A percentile compares a stretch with the other conserved stretches of the same genome.
phyloP scores from a whole-genome alignment of 2,888 invertebrate genomes.

The Chloromyia formosa region DNA sequence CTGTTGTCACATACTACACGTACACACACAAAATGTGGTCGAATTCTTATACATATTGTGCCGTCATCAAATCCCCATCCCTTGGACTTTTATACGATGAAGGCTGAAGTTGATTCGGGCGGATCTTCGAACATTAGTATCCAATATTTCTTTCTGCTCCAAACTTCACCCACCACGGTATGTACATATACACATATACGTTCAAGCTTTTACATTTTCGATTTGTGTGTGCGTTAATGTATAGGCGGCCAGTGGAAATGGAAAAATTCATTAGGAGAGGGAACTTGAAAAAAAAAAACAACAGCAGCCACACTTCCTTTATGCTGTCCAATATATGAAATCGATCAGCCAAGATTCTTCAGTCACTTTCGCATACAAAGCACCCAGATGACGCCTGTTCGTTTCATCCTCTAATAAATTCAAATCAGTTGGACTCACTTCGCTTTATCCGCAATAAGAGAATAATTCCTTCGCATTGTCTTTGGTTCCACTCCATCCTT shows the following conservation, averaged over 20 bases:
- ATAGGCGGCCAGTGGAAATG: constrained; percentile 4
- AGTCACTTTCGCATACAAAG: neutral
- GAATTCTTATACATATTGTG: constrained; percentile 14
- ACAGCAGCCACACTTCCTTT: neutral
- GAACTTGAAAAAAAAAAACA: constrained; percentile 19
- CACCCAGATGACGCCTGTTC: too few species aligned
- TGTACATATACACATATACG: constrained; percentile 1
- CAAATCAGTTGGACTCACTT: too few species aligned
- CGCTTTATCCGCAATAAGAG: too few species aligned
- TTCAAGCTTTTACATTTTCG: constrained; percentile 48
- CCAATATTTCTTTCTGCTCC: neutral
- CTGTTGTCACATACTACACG: constrained; percentile 25
- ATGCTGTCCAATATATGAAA: neutral
- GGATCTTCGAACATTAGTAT: constrained; percentile 26
- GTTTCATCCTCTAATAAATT: too few species aligned
- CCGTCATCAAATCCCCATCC: constrained; percentile 19
- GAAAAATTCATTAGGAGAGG: constrained; percentile 22
- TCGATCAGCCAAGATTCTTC: neutral
- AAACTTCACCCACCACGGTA: constrained; percentile 9
- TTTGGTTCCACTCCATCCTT: too few species aligned
- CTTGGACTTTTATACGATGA: too few species aligned
- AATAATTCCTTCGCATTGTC: too few species aligned
- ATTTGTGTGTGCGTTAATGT: constrained; percentile 35
- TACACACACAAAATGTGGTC: constrained; percentile 6
- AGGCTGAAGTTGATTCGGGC: constrained; percentile 6